These are phyloP conservation scores for Hycleus phaleratus DNA, from an alignment of 1,140 invertebrate species.

Conservation along the genomic window DNA sequence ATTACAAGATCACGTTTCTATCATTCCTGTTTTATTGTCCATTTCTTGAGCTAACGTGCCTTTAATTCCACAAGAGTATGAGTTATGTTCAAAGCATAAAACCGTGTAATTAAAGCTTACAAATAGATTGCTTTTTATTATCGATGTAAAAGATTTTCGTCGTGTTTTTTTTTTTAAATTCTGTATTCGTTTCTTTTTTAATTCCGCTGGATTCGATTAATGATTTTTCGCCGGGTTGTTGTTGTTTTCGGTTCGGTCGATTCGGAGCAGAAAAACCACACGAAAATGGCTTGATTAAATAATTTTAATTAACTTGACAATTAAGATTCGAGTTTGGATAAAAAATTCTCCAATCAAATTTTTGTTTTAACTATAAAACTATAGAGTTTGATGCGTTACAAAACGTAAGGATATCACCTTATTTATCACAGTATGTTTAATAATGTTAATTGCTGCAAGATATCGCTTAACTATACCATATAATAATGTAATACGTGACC, in stretches of 20 bases:
- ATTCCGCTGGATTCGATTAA: no score
- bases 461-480: neutral
- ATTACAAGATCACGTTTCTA: constrained; percentile 37
- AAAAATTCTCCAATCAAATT: constrained; percentile 10
- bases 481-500: constrained; percentile 10
- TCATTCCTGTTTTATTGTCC: constrained; percentile 35
- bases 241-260: no score
- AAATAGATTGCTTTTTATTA: constrained; percentile 29
- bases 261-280: no score
- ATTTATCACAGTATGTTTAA: constrained; percentile 12
- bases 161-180: no score
- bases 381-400: no score
- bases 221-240: no score
- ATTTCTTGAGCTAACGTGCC: constrained; percentile 22
- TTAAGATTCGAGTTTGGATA: constrained; percentile 3
- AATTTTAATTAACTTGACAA: constrained; percentile 13
- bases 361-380: neutral
- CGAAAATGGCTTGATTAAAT: constrained; percentile 2
- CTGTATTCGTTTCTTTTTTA: no score
- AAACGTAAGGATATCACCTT: constrained; percentile 4
- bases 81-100: constrained; percentile 20
- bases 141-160: constrained; percentile 5
- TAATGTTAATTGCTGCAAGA: constrained; percentile 9
- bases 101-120: constrained; percentile 26
- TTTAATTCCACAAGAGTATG: constrained; percentile 22